Base-by-base conservation (phyloP, 2,797 vertebrate genomes). In the Emydoidea blandingii region DNA sequence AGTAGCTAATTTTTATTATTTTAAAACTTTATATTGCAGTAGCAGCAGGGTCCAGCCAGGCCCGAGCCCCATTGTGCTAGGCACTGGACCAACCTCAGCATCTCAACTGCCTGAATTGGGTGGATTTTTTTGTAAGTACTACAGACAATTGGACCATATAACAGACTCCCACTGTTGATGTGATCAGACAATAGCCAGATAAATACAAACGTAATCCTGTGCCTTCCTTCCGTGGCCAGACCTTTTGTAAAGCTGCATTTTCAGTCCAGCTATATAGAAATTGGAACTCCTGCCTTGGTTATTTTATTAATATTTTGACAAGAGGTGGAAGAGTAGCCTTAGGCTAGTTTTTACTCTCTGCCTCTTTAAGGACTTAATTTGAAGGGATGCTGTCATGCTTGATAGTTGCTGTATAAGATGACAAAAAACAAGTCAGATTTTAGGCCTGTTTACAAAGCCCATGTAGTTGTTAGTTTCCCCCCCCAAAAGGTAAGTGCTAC, bases 251-350 rank as follows among this genome's bases (percentile, higher is more conserved):
- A 47, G 27, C 82, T 92, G 86, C 41, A n/a, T 96, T 93, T 95
- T 95, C 79, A 57, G 93, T 94, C 94, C 50, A 95, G 94, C 76
- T 81, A 4, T 12, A 82, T 74, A 89, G 87, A 85, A 95, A 94
- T 76, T 44, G n/a, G 91, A 95, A 78, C 16, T 68, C 83, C 93
- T 93, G 80, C 62, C 37, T 68, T 83, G 92, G 68, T 78, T 94
- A 88, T 94, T 96, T 94, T 90, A 93, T 96, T 95, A 92, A 74
- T 96, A 91, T 94, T 96, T 96, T 98, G 97, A 97, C 93, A 91
- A 95, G 93, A 83, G 50, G 19, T 72, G 79, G 81, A 87, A 96
- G 89, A 93, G 74, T 79, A 83, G 86, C 95, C 88, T 92, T 91
- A 78, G 95, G 97, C 91, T 90, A 95, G 83, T 62, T 68, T 95